Base-by-base conservation (phyloP, 2,113 vertebrate genomes). In the Oncorhynchus clarkii region DNA sequence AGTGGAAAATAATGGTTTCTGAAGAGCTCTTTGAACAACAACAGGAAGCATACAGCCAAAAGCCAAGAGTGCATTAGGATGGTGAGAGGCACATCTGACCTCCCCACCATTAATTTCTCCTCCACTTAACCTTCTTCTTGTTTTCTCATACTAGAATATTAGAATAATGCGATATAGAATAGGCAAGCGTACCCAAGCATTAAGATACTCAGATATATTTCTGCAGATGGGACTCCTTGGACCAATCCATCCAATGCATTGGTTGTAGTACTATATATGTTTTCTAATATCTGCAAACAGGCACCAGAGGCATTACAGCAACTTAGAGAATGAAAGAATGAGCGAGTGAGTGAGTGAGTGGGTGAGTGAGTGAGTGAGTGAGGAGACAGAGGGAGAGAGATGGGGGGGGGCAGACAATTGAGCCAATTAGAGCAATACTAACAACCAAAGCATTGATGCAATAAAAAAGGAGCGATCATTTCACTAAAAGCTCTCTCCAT, bases 31-130 rank as follows among this genome's bases (percentile, higher is more conserved):
- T 62, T 75, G 70, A 70, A 79, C n/a, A 26, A 81, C 79, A 83
- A 83, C 84, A 83, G 84, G 79, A 86, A 83, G 80, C 74, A 69
- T 20, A 80, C 73, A 78, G 70, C 74, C 72, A 77, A 79, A 81
- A 86, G 29, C 29, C 29, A 31, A 31, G 84, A 77, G 81, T 31
- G 71, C 79, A 77, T 83, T 75, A 81, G 77, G 79, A 76, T 18
- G 12, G 51, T 54, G 51, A 54, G 48, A 29, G 7, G 48, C 27
- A 26, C 60, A 64, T 26, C 22, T 64, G 60, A 64, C 60, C 57
- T n/a, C 57, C 57, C 18, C 60, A 22, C 16, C 60, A 64, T 18
- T 26, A 3, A n/a, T 24, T 18, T 18, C 12, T 24, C 24, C 60
- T 11, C 7, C 20, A 64, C 51, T 54, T 54, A 24, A 5, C n/a